Percentiles rank a stretch among this genome's conserved stretches.
phyloP scores from a whole-genome alignment of 2,797 vertebrate genomes.

The Petrocephalus sullivani region DNA sequence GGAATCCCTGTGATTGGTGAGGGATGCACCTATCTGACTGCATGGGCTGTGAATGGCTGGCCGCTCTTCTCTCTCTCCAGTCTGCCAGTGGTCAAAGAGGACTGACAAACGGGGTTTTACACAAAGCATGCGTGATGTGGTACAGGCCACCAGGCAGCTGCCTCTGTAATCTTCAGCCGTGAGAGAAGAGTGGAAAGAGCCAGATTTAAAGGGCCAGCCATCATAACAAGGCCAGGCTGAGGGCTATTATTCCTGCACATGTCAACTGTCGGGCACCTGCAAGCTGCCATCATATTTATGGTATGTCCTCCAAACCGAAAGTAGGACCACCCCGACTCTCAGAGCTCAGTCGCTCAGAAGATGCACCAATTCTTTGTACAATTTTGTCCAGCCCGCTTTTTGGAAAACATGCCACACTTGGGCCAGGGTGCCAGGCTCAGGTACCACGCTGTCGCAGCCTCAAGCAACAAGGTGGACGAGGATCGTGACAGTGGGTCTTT shows the following conservation, averaged over 20 bases:
- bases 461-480: background rate
- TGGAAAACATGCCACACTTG: background rate
- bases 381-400: background rate
- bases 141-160: background rate
- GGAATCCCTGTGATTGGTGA: background rate
- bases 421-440: background rate
- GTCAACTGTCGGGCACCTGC: background rate
- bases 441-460: background rate
- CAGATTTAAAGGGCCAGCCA: background rate
- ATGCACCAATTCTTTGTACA: background rate
- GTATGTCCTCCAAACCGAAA: background rate
- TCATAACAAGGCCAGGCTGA: background rate
- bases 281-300: background rate
- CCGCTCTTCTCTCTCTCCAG: background rate
- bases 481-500: background rate
- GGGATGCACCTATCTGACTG: background rate
- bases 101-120: background rate
- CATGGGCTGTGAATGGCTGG: background rate
- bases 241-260: background rate
- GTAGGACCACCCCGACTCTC: background rate
- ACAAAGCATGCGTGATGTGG: background rate
- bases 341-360: background rate
- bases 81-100: background rate
- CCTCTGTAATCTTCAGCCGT: background rate
- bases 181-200: background rate